Conservation (phyloP, 2,113 vertebrate species). For the Pygoscelis adeliae region DNA sequence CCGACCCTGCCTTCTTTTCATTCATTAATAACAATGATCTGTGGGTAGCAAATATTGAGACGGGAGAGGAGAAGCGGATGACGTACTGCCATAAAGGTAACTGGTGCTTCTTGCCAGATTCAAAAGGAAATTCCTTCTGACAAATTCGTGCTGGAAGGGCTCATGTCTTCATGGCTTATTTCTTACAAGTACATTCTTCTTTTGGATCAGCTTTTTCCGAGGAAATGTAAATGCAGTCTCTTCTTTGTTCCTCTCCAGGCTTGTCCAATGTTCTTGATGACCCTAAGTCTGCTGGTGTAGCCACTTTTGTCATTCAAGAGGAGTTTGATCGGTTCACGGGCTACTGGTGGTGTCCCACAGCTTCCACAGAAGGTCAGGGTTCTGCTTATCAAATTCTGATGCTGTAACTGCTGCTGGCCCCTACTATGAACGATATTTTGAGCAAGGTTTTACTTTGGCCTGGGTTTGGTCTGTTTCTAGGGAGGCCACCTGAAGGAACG, state of each 20-base stretch:
- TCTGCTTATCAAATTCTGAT: background rate
- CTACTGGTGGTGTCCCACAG: slow-evolving; percentile 95
- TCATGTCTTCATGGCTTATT: background rate
- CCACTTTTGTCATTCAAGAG: slow-evolving; percentile 97
- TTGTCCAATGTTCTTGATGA: slow-evolving; percentile 91
- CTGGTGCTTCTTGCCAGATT: background rate
- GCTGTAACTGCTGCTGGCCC: background rate
- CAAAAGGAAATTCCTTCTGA: background rate
- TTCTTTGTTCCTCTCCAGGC: slow-evolving; percentile 68
- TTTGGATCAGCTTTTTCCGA: background rate
- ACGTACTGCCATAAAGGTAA: slow-evolving; percentile 93
- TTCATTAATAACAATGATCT: slow-evolving; percentile 95
- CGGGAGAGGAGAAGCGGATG: slow-evolving; percentile 86
- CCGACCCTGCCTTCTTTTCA: slow-evolving; percentile 89
- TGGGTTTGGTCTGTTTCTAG: background rate
- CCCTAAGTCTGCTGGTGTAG: slow-evolving; percentile 92
- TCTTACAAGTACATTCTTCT: background rate
- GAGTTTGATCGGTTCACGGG: slow-evolving; percentile 97
- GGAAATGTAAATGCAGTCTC: background rate
- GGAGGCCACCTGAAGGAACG: background rate
- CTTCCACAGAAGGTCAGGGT: slow-evolving; percentile 83
- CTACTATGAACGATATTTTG: background rate
- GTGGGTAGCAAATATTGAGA: slow-evolving; percentile 92
- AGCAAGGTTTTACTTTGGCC: background rate
- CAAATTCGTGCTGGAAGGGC: background rate